These are phyloP conservation scores for Helostoma temminkii DNA, from an alignment of 2,797 vertebrate species.

Conservation along the genomic window DNA sequence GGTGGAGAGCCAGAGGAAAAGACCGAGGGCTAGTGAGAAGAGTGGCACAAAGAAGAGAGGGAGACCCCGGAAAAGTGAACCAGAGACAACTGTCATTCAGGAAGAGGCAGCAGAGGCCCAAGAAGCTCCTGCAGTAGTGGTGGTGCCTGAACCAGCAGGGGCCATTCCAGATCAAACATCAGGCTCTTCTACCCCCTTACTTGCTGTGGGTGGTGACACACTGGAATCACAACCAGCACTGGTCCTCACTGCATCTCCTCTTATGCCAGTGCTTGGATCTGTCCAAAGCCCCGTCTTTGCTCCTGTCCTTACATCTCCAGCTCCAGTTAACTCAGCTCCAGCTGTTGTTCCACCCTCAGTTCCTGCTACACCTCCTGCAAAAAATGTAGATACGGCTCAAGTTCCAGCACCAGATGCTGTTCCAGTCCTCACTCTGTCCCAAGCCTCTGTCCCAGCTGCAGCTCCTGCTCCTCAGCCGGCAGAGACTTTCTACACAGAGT, in stretches of 20 bases:
- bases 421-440: slow-evolving; percentile 7
- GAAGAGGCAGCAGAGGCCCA: slow-evolving; percentile 33
- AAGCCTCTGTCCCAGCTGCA: slow-evolving; percentile 25
- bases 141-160: slow-evolving; percentile 26
- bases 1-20: slow-evolving; percentile 78
- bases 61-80: slow-evolving; percentile 63
- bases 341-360: slow-evolving; percentile 13
- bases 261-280: slow-evolving; percentile 26
- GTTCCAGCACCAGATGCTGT: slow-evolving; percentile 17
- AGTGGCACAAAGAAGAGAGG: slow-evolving; percentile 67
- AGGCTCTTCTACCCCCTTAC: slow-evolving; percentile 20
- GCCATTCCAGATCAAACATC: slow-evolving; percentile 43
- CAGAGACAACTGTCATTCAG: slow-evolving; percentile 38
- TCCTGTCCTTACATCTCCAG: slow-evolving; percentile 19
- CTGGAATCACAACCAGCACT: slow-evolving; percentile 40
- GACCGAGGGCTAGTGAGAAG: slow-evolving; percentile 67
- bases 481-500: slow-evolving; percentile 43
- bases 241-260: slow-evolving; percentile 16
- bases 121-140: slow-evolving; percentile 39
- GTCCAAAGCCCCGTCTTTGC: slow-evolving; percentile 23
- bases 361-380: slow-evolving; percentile 4
- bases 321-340: slow-evolving; percentile 13
- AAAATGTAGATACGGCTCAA: slow-evolving; percentile 7
- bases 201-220: slow-evolving; percentile 17
- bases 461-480: slow-evolving; percentile 33